Conservation (phyloP, 2,888 invertebrate genomes). For the Microplitis deprimator region DNA sequence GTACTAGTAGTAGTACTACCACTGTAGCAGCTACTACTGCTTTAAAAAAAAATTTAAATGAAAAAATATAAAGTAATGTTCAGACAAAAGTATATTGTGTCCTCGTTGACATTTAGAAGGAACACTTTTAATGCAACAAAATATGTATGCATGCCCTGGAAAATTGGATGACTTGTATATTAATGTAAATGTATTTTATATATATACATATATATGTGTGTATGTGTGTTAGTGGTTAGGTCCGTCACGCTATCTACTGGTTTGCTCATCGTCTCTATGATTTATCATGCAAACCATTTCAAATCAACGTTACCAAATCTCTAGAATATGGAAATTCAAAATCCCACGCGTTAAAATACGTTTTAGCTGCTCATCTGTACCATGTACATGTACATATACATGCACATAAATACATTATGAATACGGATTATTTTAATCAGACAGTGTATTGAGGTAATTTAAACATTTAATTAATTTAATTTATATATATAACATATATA, state of each 20-base stretch:
- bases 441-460: not conserved
- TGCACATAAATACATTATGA: not conserved
- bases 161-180: slow-evolving; percentile 40
- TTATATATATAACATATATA: too few relatives aligned
- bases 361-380: not conserved
- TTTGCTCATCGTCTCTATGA: not conserved
- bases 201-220: not conserved
- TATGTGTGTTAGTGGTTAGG: not conserved
- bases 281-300: not conserved
- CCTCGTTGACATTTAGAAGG: slow-evolving; percentile 39
- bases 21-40: not conserved
- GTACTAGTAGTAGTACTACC: not conserved
- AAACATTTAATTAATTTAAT: too few relatives aligned
- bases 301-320: not conserved
- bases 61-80: not conserved
- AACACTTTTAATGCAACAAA: slow-evolving; percentile 45
- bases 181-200: not conserved
- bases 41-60: slow-evolving; percentile 8
- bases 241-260: slow-evolving; percentile 3
- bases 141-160: slow-evolving; percentile 34
- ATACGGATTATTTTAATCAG: not conserved
- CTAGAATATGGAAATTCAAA: slow-evolving; percentile 2
- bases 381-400: not conserved
- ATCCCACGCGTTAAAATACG: not conserved
- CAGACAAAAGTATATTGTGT: slow-evolving; percentile 13